Evolutionary conservation across 1,140 invertebrate genomes (phyloP).

Genomic region (Saccostrea cuccullata): DNA sequence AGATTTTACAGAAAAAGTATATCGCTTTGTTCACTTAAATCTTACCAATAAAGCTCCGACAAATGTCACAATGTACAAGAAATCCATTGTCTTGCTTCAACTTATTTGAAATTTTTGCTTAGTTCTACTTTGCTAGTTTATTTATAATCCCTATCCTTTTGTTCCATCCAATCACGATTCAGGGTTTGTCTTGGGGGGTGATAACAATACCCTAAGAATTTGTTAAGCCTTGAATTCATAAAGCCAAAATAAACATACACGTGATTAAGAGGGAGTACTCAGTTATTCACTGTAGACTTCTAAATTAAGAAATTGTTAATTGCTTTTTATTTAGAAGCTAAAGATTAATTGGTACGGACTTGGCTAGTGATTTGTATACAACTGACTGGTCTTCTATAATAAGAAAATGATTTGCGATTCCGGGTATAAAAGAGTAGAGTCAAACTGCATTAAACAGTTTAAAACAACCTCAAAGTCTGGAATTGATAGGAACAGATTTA

Average conservation of each 20-base stretch:
- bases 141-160: neutral
- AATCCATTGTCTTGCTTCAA: neutral
- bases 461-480: neutral
- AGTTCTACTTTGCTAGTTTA: neutral
- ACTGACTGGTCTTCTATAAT: neutral
- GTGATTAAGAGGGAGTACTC: neutral
- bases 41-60: slow-evolving; percentile 5
- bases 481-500: slow-evolving; percentile 3
- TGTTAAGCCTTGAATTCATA: slow-evolving; percentile 1
- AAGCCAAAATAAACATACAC: slow-evolving; percentile 26
- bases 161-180: neutral
- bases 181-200: neutral
- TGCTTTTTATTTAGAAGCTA: slow-evolving; percentile 2
- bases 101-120: neutral
- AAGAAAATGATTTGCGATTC: slow-evolving; percentile 20
- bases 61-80: neutral
- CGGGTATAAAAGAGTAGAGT: neutral
- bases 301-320: slow-evolving; percentile 32
- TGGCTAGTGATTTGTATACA: neutral
- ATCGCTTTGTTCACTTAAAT: neutral
- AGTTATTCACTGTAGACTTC: slow-evolving; percentile 8
- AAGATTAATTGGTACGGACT: neutral
- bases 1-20: neutral
- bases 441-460: neutral
- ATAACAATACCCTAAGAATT: slow-evolving; percentile 12